Evolutionary conservation across 2,888 invertebrate species (phyloP), one percentile per base, ranked within the genome.

Genomic region (Epistrophe eligans): DNA sequence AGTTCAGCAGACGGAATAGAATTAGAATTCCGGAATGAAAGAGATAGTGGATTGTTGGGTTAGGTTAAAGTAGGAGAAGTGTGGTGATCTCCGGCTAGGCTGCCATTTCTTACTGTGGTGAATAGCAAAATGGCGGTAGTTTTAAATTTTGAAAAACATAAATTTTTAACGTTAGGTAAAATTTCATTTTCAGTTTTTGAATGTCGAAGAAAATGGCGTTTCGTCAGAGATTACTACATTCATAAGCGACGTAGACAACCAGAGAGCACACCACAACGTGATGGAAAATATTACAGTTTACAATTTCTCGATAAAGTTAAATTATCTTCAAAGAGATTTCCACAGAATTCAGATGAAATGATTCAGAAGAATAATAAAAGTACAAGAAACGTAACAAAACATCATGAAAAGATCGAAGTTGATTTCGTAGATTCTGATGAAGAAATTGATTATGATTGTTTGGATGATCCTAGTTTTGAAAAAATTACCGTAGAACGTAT

Each of bases 161-260:
- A 3, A 48, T 17, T 0, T 48, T 11, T 48, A 10, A 8, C 5
- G 7, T 7, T 45, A 2, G 1, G 0, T 17, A 17, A 10, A 48
- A 13, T 17, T 50, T 11, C 19, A 10, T 19, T 72, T 77, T 4
- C 32, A 88, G 88, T 82, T 17, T 62, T 67, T 17, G 88, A 88
- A 52, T 88, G 88, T 28, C 88, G 88, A n/a, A 77, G 88, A 0
- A 88, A 88, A 74, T 88, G 88, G 88, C 77, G 88, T 24, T 88
- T 88, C 15, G 82, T 88, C 7, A 48, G 88, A 10, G 88, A 88
- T 57, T 88, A 88, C 48, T 88, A 88, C 17, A 80, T 88, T 11
- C 88, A 88, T 24, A 88, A 84, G 40, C 71, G 88, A 1, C 79
- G 82, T 10, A 57, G 66, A 24, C 45, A 67, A 1, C 24, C 57